phyloP scores from a whole-genome alignment of 2,797 vertebrate genomes.

The Gambelia wislizenii region DNA sequence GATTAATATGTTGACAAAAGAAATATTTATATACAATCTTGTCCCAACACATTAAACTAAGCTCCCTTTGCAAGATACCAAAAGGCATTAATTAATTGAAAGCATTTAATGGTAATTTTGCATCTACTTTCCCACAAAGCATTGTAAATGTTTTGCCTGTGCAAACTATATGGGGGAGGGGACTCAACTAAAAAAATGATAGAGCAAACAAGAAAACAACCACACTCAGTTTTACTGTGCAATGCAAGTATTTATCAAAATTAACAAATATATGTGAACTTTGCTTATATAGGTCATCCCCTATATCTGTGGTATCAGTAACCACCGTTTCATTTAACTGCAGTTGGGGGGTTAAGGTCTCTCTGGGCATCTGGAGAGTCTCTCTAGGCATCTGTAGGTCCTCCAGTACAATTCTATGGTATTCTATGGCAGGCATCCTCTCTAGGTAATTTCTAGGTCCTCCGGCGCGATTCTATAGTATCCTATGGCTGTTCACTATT shows the following conservation, averaged over 20 bases:
- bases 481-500: no score
- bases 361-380: no score
- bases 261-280: neutral
- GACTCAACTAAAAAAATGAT: neutral
- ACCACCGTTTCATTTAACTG: no score
- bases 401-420: no score
- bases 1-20: neutral
- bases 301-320: no score
- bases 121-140: neutral
- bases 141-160: neutral
- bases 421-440: no score
- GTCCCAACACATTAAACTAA: neutral
- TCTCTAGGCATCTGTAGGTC: no score
- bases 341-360: no score
- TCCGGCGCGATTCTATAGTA: no score
- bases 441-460: no score
- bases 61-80: neutral
- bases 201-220: neutral
- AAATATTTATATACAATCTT: neutral
- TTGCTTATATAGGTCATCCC: no score
- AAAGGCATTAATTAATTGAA: neutral
- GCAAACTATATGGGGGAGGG: neutral
- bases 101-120: neutral
- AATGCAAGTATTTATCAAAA: no score
- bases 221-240: neutral